These are phyloP conservation scores for Phycodurus eques DNA, from an alignment of 2,113 vertebrate genomes.

Conservation along the genomic window DNA sequence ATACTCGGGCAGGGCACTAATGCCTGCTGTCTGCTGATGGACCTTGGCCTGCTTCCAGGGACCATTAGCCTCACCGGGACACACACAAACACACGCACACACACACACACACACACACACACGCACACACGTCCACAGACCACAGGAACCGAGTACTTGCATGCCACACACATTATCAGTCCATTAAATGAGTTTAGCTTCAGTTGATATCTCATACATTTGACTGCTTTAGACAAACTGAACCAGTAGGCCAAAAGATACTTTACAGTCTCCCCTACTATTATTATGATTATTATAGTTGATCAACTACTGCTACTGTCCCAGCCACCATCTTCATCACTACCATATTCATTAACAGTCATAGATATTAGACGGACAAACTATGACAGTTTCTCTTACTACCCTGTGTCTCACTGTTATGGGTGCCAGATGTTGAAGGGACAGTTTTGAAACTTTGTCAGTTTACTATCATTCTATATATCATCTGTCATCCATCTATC, in stretches of 20 bases:
- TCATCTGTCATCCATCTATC: no score
- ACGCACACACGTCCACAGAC: conserved; percentile 11
- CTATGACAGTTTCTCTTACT: no score
- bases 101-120: conserved; percentile 36
- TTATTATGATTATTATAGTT: not conserved
- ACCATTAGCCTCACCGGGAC: conserved; percentile 82
- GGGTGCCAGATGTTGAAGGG: no score
- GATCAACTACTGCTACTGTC: not conserved
- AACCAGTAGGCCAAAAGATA: not conserved
- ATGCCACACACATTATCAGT: not conserved
- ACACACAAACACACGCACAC: conserved; percentile 40
- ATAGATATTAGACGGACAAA: no score
- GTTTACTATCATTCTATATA: no score
- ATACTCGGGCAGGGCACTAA: conserved; percentile 90
- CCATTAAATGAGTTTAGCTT: not conserved
- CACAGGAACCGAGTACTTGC: conserved; percentile 21
- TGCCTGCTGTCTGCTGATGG: conserved; percentile 86
- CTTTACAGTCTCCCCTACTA: not conserved
- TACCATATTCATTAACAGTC: not conserved
- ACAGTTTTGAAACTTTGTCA: no score
- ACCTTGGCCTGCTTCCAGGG: conserved; percentile 89
- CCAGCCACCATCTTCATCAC: not conserved
- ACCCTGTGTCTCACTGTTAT: no score
- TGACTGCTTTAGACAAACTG: not conserved
- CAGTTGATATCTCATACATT: not conserved